These are phyloP conservation scores for Actinernus sp. DNA, from an alignment of 92 coral and sea anemone species.

Conservation along the genomic window DNA sequence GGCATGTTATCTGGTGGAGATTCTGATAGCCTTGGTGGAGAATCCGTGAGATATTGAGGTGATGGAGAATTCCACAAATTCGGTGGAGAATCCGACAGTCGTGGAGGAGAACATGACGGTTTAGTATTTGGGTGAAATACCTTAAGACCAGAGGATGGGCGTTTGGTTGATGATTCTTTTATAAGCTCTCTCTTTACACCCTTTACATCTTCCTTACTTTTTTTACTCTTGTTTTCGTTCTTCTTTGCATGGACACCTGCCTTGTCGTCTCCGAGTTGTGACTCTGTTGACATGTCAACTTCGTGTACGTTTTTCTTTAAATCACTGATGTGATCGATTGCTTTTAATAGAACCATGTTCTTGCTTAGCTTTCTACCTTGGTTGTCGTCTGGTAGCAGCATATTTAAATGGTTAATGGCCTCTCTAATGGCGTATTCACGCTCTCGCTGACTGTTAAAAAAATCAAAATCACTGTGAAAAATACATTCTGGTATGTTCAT, in stretches of 20 bases:
- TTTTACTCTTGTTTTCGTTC: not conserved
- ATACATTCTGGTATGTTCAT: not conserved
- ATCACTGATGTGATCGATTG: constrained; percentile 27
- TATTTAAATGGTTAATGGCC: constrained; percentile 36
- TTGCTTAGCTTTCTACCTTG: constrained; percentile 23
- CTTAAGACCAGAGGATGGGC: too few relatives aligned
- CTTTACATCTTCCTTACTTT: not conserved
- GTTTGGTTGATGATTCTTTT: too few relatives aligned
- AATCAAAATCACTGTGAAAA: too few relatives aligned
- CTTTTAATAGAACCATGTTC: constrained; percentile 19
- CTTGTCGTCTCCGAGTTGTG: not conserved
- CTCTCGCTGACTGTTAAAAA: constrained; percentile 45
- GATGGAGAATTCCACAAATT: not conserved
- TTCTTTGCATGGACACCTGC: constrained; percentile 15
- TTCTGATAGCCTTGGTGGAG: constrained; percentile 1
- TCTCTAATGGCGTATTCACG: constrained; percentile 62
- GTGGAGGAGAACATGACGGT: too few relatives aligned
- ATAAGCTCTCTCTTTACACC: too few relatives aligned
- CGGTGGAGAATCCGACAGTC: not conserved
- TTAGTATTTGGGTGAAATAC: too few relatives aligned
- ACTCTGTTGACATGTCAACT: not conserved
- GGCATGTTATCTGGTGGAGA: not conserved
- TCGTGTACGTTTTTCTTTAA: not conserved
- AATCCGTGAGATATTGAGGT: not conserved
- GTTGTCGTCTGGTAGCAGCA: constrained; percentile 41